phyloP scores from a whole-genome alignment of 1,140 invertebrate species.

The Diachasmimorpha longicaudata region DNA sequence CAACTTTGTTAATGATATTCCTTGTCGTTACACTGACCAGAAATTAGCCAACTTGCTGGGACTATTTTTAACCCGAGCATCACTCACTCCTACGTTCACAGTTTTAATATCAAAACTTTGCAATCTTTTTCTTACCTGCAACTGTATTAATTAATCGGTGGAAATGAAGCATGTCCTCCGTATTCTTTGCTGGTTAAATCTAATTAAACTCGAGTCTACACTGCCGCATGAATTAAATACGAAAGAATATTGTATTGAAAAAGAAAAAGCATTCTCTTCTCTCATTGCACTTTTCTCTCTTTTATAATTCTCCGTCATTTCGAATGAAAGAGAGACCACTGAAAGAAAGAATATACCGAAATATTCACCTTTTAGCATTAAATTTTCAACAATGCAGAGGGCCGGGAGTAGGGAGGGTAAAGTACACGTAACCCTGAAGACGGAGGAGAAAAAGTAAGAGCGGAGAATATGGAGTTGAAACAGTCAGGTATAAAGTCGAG shows the following conservation, averaged over 20 bases:
- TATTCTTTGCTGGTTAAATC: background rate
- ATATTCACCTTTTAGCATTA: background rate
- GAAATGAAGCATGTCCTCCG: background rate
- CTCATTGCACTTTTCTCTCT: background rate
- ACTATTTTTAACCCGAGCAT: conserved; percentile 9
- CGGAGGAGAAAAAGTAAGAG: background rate
- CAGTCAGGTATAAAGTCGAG: background rate
- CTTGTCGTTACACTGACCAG: conserved; percentile 14
- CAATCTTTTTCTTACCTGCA: background rate
- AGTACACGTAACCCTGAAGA: background rate
- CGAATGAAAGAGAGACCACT: background rate
- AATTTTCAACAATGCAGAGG: conserved; percentile 6
- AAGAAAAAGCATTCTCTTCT: too few species aligned
- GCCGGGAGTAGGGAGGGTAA: background rate
- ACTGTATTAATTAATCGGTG: background rate
- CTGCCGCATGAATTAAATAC: background rate
- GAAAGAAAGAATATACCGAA: background rate
- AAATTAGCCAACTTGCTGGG: conserved; percentile 19
- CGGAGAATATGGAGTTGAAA: background rate
- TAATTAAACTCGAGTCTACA: background rate
- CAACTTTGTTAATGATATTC: conserved; percentile 35
- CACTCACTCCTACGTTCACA: background rate
- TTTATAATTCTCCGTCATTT: background rate
- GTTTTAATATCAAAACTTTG: background rate
- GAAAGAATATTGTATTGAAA: conserved; percentile 1